phyloP scores from a whole-genome alignment of 2,797 vertebrate genomes.

The Kryptopterus vitreolus region DNA sequence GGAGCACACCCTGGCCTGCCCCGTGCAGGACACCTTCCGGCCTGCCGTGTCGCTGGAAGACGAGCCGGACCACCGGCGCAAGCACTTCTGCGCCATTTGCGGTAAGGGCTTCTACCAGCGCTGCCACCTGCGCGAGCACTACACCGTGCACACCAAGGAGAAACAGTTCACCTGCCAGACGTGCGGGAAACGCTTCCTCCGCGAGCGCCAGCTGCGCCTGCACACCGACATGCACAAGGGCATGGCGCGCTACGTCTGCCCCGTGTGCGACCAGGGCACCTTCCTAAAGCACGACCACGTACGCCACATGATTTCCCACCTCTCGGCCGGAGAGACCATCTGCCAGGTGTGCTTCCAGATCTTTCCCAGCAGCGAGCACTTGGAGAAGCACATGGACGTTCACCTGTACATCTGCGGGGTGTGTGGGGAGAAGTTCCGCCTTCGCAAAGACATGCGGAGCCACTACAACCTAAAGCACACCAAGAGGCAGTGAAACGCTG shows the following conservation, averaged over 20 bases:
- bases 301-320: slow-evolving; percentile 98
- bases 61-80: slow-evolving; percentile 90
- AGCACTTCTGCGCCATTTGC: slow-evolving; percentile 96
- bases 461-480: slow-evolving; percentile 96
- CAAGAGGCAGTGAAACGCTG: slow-evolving; percentile 70
- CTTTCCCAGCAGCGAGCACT: slow-evolving; percentile 89
- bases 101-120: slow-evolving; percentile 98
- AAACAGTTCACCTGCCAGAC: slow-evolving; percentile 98
- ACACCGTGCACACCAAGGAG: slow-evolving; percentile 98
- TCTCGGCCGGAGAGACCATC: slow-evolving; percentile 94
- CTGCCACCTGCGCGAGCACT: slow-evolving; percentile 97
- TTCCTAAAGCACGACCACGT: slow-evolving; percentile 99
- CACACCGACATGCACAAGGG: slow-evolving; percentile 99
- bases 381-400: slow-evolving; percentile 98
- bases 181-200: slow-evolving; percentile 96
- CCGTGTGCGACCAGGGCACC: slow-evolving; percentile 97
- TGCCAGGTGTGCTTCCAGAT: slow-evolving; percentile 99
- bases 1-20: slow-evolving; percentile 88
- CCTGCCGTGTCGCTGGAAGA: slow-evolving; percentile 82
- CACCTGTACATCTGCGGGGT: slow-evolving; percentile 97
- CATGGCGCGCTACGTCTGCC: slow-evolving; percentile 96
- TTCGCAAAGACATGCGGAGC: slow-evolving; percentile 97
- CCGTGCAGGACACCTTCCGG: slow-evolving; percentile 88
- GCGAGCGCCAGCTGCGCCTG: slow-evolving; percentile 92
- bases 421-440: slow-evolving; percentile 97